These are phyloP conservation scores for Erpetoichthys calabaricus DNA, from an alignment of 2,797 vertebrate genomes.

Conservation along the genomic window DNA sequence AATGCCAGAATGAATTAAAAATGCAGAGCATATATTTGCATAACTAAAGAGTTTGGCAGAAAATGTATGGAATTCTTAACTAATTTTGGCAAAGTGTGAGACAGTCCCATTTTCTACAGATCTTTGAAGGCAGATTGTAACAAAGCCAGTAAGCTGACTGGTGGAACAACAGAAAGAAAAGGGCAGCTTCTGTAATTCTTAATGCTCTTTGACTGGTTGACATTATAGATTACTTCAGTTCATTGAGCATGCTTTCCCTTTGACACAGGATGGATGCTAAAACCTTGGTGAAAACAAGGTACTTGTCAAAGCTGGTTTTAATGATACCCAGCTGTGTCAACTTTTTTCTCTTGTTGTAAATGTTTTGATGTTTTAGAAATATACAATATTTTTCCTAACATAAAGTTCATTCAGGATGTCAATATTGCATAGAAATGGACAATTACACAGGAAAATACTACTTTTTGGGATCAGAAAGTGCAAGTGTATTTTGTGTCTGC, in stretches of 20 bases:
- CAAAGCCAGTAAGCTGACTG: constrained; percentile 1
- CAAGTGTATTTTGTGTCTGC: no score
- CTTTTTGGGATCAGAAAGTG: no score
- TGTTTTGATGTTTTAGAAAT: not conserved
- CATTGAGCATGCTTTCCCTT: constrained; percentile 3
- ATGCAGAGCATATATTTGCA: no score
- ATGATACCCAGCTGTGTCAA: not conserved
- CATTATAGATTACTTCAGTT: constrained; percentile 3
- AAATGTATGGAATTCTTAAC: constrained; percentile 1
- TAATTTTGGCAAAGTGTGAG: constrained; percentile 1
- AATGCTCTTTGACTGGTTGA: constrained; percentile 1
- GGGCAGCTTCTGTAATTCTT: constrained; percentile 1
- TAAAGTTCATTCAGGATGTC: constrained; percentile 2
- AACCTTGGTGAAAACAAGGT: constrained; percentile 9
- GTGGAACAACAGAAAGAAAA: not conserved
- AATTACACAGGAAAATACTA: no score
- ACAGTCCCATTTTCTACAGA: constrained; percentile 3
- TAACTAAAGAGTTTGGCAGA: no score
- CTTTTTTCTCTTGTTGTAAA: not conserved
- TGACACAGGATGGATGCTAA: constrained; percentile 3
- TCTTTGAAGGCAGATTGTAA: constrained; percentile 4
- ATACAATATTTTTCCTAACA: not conserved
- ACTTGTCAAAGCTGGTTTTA: constrained; percentile 3
- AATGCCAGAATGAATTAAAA: no score
- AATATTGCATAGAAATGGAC: not conserved